phyloP scores from a whole-genome alignment of 2,888 invertebrate species.

The Liodrosophila aerea region DNA sequence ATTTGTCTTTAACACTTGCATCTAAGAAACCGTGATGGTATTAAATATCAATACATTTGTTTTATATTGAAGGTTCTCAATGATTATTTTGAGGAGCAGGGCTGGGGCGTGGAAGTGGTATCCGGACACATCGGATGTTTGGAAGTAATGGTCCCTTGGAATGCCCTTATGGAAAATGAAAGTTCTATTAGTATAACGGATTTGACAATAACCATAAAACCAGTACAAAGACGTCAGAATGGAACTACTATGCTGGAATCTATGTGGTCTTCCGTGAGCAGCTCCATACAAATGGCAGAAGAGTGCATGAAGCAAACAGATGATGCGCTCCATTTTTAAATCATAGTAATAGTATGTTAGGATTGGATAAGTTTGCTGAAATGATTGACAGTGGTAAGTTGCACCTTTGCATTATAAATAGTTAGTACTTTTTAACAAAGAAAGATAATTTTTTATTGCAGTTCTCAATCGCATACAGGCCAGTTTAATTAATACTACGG shows the following conservation, averaged over 20 bases:
- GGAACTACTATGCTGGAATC: slow-evolving; percentile 96
- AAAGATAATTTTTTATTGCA: slow-evolving; percentile 79
- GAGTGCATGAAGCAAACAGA: slow-evolving; percentile 90
- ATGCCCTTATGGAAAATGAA: slow-evolving; percentile 90
- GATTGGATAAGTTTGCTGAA: slow-evolving; percentile 94
- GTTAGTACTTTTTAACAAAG: too few species aligned
- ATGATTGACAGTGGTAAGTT: slow-evolving; percentile 94
- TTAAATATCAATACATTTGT: too few species aligned
- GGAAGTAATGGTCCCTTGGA: slow-evolving; percentile 94
- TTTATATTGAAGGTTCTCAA: slow-evolving; percentile 88
- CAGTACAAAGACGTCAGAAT: slow-evolving; percentile 89
- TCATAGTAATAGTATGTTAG: slow-evolving; percentile 86
- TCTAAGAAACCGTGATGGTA: too few species aligned
- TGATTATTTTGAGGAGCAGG: slow-evolving; percentile 92
- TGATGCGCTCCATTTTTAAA: slow-evolving; percentile 63
- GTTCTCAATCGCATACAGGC: slow-evolving; percentile 92
- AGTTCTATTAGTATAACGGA: slow-evolving; percentile 92
- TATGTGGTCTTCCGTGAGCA: slow-evolving; percentile 96
- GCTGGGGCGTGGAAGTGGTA: slow-evolving; percentile 94
- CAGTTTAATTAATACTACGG: slow-evolving; percentile 90
- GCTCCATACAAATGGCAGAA: slow-evolving; percentile 95
- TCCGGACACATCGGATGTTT: slow-evolving; percentile 93
- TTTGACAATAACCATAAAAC: slow-evolving; percentile 91
- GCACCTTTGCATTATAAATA: neutral
- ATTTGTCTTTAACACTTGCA: too few species aligned